Conservation (phyloP, 1,140 invertebrate species). For the Saccostrea cuccullata region DNA sequence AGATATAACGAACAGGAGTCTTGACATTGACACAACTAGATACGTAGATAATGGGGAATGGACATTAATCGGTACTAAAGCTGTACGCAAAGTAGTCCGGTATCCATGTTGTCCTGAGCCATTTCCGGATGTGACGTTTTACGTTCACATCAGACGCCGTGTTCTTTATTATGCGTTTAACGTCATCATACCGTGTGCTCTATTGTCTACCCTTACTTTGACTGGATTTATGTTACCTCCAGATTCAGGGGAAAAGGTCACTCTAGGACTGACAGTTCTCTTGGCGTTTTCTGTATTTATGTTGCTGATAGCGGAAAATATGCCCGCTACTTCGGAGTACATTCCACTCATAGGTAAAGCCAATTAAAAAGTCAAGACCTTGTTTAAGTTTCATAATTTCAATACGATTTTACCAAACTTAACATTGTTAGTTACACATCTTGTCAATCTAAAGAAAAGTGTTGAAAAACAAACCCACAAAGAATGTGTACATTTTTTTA, state of each 20-base stretch:
- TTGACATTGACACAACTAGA: constrained; percentile 71
- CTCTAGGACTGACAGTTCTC: constrained; percentile 80
- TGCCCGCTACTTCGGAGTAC: constrained; percentile 83
- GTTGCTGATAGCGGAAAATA: constrained; percentile 82
- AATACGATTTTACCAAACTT: too few species aligned
- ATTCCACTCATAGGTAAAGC: constrained; percentile 82
- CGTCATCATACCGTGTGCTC: constrained; percentile 77
- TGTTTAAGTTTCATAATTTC: too few species aligned
- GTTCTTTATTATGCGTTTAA: constrained; percentile 77
- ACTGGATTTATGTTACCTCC: constrained; percentile 74
- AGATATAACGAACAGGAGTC: constrained; percentile 72
- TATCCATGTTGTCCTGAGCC: constrained; percentile 79
- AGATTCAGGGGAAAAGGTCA: constrained; percentile 77
- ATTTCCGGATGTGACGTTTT: constrained; percentile 81
- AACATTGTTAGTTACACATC: too few species aligned
- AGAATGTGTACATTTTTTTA: background rate
- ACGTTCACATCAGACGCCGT: constrained; percentile 74
- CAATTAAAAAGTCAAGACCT: background rate
- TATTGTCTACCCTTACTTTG: constrained; percentile 75
- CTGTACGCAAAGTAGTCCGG: constrained; percentile 68
- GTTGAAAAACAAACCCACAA: too few species aligned
- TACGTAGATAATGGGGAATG: constrained; percentile 76
- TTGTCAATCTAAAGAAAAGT: too few species aligned
- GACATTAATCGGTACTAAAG: constrained; percentile 73
- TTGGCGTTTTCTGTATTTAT: constrained; percentile 83